phyloP scores from a whole-genome alignment of 2,888 invertebrate genomes.

The Sarcophaga subvicina region DNA sequence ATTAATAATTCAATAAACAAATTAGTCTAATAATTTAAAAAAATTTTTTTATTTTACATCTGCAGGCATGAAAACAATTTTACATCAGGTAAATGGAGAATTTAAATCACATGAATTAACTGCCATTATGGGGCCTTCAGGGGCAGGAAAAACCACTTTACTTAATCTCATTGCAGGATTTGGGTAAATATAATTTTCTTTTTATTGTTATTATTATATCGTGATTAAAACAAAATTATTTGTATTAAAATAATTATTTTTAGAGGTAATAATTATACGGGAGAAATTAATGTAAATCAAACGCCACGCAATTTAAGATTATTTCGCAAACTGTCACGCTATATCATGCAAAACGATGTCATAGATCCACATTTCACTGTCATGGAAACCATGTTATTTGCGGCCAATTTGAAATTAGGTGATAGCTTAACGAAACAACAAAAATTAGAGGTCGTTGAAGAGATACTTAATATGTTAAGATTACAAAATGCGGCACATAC shows the following conservation, averaged over 20 bases:
- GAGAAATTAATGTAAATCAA: conserved; percentile 91
- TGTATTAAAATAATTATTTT: background rate
- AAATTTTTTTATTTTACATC: background rate
- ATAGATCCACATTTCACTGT: conserved; percentile 94
- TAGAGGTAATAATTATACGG: conserved; percentile 86
- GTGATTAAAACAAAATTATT: background rate
- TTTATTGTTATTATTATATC: background rate
- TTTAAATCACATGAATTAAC: conserved; percentile 93
- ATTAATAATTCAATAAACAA: background rate
- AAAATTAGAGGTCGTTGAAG: conserved; percentile 89
- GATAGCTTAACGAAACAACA: conserved; percentile 84
- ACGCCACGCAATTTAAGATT: conserved; percentile 88
- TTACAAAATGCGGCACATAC: conserved; percentile 89
- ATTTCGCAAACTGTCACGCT: conserved; percentile 94
- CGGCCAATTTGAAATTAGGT: conserved; percentile 94
- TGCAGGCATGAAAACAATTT: conserved; percentile 89
- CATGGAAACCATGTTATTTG: conserved; percentile 92
- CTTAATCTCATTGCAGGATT: conserved; percentile 95
- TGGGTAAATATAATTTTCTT: conserved; percentile 85
- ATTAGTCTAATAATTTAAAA: background rate
- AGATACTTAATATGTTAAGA: conserved; percentile 92
- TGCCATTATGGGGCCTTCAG: conserved; percentile 96
- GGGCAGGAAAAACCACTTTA: conserved; percentile 95
- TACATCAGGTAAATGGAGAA: conserved; percentile 91
- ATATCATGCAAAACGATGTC: conserved; percentile 97